Conservation (phyloP, 2,888 invertebrate species). For the Thyatira batis region DNA sequence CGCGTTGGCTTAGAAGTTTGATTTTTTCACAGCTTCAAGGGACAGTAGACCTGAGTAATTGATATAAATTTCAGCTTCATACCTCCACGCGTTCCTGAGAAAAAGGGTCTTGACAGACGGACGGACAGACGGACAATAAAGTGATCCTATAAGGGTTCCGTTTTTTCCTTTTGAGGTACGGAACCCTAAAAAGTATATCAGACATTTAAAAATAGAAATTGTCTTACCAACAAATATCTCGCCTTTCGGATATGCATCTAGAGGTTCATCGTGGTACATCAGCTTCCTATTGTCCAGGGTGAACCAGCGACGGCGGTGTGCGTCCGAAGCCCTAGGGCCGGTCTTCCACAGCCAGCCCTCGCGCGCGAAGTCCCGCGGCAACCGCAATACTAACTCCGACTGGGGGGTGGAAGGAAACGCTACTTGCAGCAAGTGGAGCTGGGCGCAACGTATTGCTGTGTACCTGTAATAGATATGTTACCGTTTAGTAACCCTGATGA, state of each 20-base stretch:
- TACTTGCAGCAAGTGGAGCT: constrained; percentile 90
- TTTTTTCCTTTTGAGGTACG: no score
- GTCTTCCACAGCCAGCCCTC: constrained; percentile 96
- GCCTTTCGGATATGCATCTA: constrained; percentile 94
- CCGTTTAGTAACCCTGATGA: no score
- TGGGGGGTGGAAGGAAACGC: constrained; percentile 91
- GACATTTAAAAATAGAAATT: neutral
- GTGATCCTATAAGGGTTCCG: no score
- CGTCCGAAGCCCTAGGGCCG: constrained; percentile 90
- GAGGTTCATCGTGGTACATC: constrained; percentile 95
- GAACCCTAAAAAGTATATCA: no score
- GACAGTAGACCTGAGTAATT: no score
- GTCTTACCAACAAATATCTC: constrained; percentile 93
- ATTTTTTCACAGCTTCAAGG: no score
- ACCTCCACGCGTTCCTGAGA: no score
- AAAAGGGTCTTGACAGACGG: no score
- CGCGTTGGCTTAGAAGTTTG: no score
- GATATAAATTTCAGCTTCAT: no score
- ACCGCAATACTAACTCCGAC: constrained; percentile 85
- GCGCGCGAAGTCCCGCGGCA: constrained; percentile 91
- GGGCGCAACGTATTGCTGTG: constrained; percentile 91
- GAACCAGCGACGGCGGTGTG: constrained; percentile 94
- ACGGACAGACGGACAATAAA: no score
- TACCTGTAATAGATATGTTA: constrained; percentile 72
- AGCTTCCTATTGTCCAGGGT: constrained; percentile 93